Evolutionary conservation across 1,140 invertebrate genomes (phyloP).

Genomic region (Rhyzopertha dominica): DNA sequence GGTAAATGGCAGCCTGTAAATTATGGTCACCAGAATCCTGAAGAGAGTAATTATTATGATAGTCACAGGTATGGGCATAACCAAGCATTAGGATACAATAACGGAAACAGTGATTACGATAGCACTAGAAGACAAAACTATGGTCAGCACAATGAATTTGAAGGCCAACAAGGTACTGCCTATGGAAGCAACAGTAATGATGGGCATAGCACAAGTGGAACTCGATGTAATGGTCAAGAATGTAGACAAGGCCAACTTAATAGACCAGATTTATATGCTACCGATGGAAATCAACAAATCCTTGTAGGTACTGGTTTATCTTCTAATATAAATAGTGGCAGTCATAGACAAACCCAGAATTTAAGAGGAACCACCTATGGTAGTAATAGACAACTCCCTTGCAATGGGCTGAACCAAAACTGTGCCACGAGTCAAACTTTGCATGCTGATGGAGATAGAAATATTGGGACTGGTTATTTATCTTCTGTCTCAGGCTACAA

Average conservation of each 20-base stretch:
- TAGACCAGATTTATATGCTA: neutral
- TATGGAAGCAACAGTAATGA: constrained; percentile 7
- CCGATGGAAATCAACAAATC: neutral
- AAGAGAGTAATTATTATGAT: no score
- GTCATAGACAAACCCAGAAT: neutral
- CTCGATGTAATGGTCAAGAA: no score
- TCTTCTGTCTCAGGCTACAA: no score
- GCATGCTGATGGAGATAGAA: no score
- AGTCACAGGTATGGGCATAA: no score
- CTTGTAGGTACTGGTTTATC: neutral
- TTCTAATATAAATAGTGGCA: neutral
- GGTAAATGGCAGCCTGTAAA: no score
- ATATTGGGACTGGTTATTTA: no score
- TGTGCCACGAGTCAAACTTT: neutral
- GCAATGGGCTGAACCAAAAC: constrained; percentile 4
- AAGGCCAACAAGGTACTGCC: constrained; percentile 10
- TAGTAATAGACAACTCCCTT: neutral
- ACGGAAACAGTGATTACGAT: no score
- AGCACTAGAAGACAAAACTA: no score
- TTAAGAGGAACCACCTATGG: neutral
- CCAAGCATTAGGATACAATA: no score
- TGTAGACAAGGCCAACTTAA: neutral
- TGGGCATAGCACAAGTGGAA: constrained; percentile 12
- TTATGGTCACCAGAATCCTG: no score
- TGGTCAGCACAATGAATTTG: neutral